Base-by-base conservation (phyloP, 2,888 invertebrate genomes). In the Malthinus seriepunctatus region DNA sequence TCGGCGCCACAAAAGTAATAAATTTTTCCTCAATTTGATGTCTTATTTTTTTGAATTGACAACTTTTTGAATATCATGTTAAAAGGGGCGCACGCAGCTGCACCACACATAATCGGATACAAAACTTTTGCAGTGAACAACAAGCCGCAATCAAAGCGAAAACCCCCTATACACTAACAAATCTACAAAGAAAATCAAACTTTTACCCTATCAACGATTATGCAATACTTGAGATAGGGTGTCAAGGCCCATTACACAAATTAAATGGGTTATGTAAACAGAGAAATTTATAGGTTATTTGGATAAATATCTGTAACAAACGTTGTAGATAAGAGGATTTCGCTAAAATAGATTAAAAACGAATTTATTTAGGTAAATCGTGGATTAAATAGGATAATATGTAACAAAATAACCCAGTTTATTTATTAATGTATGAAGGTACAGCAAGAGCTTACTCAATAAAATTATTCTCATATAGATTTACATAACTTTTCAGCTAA, bases 231-330 rank as follows among this genome's bases (percentile, higher is more conserved):
- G 47, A 44, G 44, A 11, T 53, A 44, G 52, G 37, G 67, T 62
- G 67, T 67, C 66, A 67, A 63, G 67, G 64, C 59, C 63, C 67
- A 67, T 69, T 67, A 65, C 62, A 63, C 66, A 67, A 63, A 67
- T 67, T 67, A 67, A 69, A 67, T 66, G 65, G 62, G 44, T 64
- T 60, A 61, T 58, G 65, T 64, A 67, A 65, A 68, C 65, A 67
- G 34, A 8, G 14, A 39, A 42, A 45, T 52, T 52, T 51, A 44
- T 51, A 23, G 51, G 42, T 14, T 34, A 15, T 33, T 44, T 39
- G 14, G 33, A 51, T 31, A 14, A 51, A 51, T 42, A 7, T 15
- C 14, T 42, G 23, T 38, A 46, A 32, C 12, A 32, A 11, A 32
- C 10, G 10, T n/a, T 33, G n/a, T n/a, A 11, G 31, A 45, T 32